Conservation (phyloP, 2,797 vertebrate species). For the Phrynocephalus vlangalii region DNA sequence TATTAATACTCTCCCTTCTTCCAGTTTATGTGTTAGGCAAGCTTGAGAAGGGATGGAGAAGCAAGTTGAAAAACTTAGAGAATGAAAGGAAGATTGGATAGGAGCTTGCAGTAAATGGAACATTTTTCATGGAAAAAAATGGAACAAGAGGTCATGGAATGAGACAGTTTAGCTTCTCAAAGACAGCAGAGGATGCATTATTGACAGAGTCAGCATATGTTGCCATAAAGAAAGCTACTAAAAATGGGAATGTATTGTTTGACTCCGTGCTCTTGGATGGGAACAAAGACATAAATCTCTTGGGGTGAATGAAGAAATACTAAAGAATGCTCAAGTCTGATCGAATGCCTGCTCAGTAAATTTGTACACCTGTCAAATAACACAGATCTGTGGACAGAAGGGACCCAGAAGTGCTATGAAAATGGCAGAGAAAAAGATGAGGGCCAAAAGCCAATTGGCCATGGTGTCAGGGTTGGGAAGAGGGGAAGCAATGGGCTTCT, state of each 20-base stretch:
- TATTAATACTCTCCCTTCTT: slow-evolving; percentile 38
- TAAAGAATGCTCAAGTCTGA: slow-evolving; percentile 45
- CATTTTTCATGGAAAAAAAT: slow-evolving; percentile 27
- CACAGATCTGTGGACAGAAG: not conserved
- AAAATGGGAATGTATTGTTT: slow-evolving; percentile 66
- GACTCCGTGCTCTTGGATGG: slow-evolving; percentile 55
- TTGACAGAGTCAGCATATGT: slow-evolving; percentile 57
- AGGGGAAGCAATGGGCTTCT: not conserved
- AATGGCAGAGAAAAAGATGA: not conserved
- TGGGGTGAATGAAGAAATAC: slow-evolving; percentile 38
- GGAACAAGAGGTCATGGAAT: slow-evolving; percentile 43
- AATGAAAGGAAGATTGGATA: slow-evolving; percentile 39
- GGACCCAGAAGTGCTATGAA: slow-evolving; percentile 22
- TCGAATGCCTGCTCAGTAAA: slow-evolving; percentile 53
- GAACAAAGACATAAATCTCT: slow-evolving; percentile 52
- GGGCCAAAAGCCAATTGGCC: slow-evolving; percentile 27
- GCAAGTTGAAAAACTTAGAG: slow-evolving; percentile 29
- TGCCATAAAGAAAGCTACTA: slow-evolving; percentile 49
- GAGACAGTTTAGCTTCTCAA: slow-evolving; percentile 38
- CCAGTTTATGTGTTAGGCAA: slow-evolving; percentile 35
- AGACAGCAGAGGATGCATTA: slow-evolving; percentile 35
- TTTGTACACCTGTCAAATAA: slow-evolving; percentile 57
- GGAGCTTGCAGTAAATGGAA: slow-evolving; percentile 32
- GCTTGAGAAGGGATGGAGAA: slow-evolving; percentile 26
- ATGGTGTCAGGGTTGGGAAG: not conserved